Percentiles rank a stretch among this genome's conserved stretches.
These are phyloP conservation scores for Hypocryptadius cinnamomeus DNA, from an alignment of 2,113 vertebrate genomes.

Conservation along the genomic window DNA sequence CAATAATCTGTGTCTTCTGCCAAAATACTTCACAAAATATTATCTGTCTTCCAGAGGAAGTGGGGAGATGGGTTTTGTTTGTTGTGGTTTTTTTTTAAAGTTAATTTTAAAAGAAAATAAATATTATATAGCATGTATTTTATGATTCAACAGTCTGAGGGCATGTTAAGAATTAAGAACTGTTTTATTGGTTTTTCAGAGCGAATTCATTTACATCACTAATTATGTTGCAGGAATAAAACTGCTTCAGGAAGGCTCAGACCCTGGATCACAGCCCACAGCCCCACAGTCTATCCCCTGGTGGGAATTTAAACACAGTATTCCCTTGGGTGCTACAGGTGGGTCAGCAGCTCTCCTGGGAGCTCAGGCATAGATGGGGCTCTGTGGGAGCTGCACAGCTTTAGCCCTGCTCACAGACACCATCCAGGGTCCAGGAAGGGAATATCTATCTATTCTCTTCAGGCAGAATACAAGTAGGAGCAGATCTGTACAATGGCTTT, in stretches of 20 bases:
- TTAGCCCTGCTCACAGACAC: not conserved
- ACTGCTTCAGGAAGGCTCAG: not conserved
- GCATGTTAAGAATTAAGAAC: not conserved
- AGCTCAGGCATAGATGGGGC: fast-evolving
- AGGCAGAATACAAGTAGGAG: not conserved
- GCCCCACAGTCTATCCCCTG: not conserved
- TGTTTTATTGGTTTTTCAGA: not conserved
- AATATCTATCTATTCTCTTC: not conserved
- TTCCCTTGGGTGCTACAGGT: not conserved
- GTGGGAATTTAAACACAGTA: not conserved
- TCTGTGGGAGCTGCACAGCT: not conserved
- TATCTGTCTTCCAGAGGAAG: not conserved
- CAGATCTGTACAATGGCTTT: not conserved
- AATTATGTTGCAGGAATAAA: not conserved
- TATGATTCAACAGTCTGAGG: not conserved
- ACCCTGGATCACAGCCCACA: not conserved
- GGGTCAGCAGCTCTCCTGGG: not conserved
- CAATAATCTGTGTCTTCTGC: not conserved
- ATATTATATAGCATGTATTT: not conserved
- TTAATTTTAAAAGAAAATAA: not conserved
- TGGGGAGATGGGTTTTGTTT: not conserved
- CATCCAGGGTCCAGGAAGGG: not conserved
- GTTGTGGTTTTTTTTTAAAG: not conserved
- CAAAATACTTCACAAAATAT: constrained; percentile 23
- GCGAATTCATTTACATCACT: not conserved